These are phyloP conservation scores for Hoplodrina ambigua DNA, from an alignment of 2,888 invertebrate genomes.

Conservation along the genomic window DNA sequence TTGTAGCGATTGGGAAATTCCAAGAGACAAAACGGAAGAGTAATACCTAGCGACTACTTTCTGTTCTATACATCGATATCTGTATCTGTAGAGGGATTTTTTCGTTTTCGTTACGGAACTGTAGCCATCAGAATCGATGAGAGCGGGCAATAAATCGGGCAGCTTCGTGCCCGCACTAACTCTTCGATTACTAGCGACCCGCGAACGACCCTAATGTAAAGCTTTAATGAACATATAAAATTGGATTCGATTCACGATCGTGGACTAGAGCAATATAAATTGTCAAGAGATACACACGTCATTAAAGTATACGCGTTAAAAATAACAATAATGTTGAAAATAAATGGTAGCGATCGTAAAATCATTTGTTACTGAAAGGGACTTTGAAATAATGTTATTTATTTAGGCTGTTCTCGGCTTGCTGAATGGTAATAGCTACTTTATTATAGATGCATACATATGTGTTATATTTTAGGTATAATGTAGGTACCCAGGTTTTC, in stretches of 20 bases:
- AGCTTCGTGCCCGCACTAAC: conserved; percentile 75
- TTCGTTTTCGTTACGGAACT: conserved; percentile 44
- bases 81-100: conserved; percentile 28
- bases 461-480: background rate
- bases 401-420: background rate
- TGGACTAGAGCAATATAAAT: conserved; percentile 48
- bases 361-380: conserved; percentile 13
- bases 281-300: conserved; percentile 45
- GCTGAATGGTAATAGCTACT: background rate
- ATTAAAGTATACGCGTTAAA: conserved; percentile 49
- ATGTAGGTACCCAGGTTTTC: too few relatives aligned
- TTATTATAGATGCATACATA: background rate
- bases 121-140: conserved; percentile 69
- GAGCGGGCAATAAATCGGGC: conserved; percentile 75
- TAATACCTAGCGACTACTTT: conserved; percentile 22
- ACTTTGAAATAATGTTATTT: conserved; percentile 1
- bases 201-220: conserved; percentile 74
- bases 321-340: conserved; percentile 48
- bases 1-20: conserved; percentile 31
- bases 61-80: conserved; percentile 11
- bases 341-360: conserved; percentile 28
- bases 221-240: conserved; percentile 73
- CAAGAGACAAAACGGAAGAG: conserved; percentile 6
- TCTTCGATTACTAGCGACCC: conserved; percentile 82
- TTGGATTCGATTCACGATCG: conserved; percentile 48